phyloP scores from a whole-genome alignment of 2,113 vertebrate species.

The Pedetes capensis region DNA sequence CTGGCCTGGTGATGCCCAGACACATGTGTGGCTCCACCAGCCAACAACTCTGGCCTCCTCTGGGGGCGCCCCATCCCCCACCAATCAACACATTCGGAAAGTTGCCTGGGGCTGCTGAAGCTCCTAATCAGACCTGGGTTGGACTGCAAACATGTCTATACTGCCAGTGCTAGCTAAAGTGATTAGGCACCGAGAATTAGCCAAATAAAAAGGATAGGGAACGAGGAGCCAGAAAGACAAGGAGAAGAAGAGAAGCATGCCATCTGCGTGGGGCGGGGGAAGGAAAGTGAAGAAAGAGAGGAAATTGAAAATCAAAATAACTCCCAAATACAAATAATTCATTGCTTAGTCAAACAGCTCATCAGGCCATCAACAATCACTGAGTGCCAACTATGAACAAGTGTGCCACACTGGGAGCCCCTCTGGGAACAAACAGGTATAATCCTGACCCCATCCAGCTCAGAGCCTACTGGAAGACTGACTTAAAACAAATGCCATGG shows the following conservation, averaged over 20 bases:
- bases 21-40: slow-evolving; percentile 59
- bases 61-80: slow-evolving; percentile 58
- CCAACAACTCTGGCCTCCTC: slow-evolving; percentile 57
- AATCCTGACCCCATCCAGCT: not conserved
- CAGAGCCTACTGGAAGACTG: not conserved
- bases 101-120: slow-evolving; percentile 70
- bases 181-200: slow-evolving; percentile 76
- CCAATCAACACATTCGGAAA: slow-evolving; percentile 80
- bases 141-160: slow-evolving; percentile 73
- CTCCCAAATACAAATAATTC: not conserved
- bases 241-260: not conserved
- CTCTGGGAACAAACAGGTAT: not conserved
- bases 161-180: slow-evolving; percentile 73
- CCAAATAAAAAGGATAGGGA: slow-evolving; percentile 70
- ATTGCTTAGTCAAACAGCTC: not conserved
- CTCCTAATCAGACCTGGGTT: slow-evolving; percentile 76
- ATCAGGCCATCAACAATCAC: not conserved
- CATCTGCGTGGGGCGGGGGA: too few species aligned
- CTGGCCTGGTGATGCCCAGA: slow-evolving; percentile 57
- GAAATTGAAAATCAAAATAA: slow-evolving; percentile 11
- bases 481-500: not conserved
- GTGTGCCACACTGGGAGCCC: too few species aligned
- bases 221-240: slow-evolving; percentile 51
- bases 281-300: not conserved
- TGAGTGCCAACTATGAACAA: not conserved